Evolutionary conservation across 2,113 vertebrate genomes (phyloP).

Genomic region (Elachura formosa): DNA sequence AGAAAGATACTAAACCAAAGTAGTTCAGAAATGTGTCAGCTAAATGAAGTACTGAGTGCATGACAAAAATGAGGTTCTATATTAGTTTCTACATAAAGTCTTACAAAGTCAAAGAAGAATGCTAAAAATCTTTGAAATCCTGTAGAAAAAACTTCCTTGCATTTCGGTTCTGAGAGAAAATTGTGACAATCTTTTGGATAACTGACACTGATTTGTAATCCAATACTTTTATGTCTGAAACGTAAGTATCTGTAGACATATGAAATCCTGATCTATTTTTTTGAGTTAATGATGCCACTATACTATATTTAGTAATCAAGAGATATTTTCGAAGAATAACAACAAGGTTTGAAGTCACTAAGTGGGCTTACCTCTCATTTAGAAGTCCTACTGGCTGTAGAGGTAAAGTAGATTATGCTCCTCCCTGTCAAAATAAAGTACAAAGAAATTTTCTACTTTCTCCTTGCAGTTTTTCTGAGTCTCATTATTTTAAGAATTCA

Average conservation of each 20-base stretch:
- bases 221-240: not conserved
- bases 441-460: not conserved
- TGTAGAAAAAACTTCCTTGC: not conserved
- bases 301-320: not conserved
- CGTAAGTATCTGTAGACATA: not conserved
- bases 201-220: not conserved
- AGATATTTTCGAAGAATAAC: not conserved
- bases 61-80: not conserved
- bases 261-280: not conserved
- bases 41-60: not conserved
- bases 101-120: not conserved
- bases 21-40: not conserved
- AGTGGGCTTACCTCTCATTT: not conserved
- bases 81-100: not conserved
- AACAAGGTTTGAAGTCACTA: not conserved
- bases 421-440: not conserved
- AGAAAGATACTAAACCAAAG: not conserved
- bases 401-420: not conserved
- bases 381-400: not conserved
- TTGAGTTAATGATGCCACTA: not conserved
- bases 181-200: not conserved
- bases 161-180: not conserved
- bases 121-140: not conserved
- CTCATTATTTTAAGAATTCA: slow-evolving; percentile 29
- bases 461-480: not conserved